These are phyloP conservation scores for Drosophila nannoptera DNA, from an alignment of 1,140 invertebrate genomes.

Conservation along the genomic window DNA sequence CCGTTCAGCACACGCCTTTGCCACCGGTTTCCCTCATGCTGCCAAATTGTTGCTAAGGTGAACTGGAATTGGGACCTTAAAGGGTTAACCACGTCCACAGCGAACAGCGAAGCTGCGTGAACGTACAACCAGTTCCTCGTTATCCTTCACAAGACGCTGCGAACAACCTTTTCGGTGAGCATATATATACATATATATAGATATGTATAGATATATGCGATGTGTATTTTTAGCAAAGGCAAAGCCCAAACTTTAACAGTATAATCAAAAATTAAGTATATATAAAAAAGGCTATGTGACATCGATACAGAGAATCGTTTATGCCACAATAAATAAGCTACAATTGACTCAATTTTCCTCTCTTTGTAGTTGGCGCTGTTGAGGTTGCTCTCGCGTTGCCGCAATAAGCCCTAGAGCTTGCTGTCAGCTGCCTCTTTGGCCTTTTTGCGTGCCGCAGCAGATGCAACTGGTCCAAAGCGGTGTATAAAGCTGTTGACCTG, in stretches of 20 bases:
- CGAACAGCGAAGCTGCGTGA: background rate
- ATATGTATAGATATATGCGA: conserved; percentile 12
- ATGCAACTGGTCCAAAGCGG: conserved; percentile 65
- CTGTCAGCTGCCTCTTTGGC: conserved; percentile 62
- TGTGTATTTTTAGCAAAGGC: conserved; percentile 46
- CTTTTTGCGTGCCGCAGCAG: conserved; percentile 52
- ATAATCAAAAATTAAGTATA: conserved; percentile 63
- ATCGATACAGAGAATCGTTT: conserved; percentile 27
- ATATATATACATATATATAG: background rate
- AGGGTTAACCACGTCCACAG: conserved; percentile 17
- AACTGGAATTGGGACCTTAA: conserved; percentile 8
- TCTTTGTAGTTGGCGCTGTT: background rate
- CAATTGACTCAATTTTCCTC: conserved; percentile 11
- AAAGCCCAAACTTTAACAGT: conserved; percentile 40
- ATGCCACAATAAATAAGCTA: conserved; percentile 36
- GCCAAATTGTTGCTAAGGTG: too few relatives aligned
- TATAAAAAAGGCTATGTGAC: conserved; percentile 54
- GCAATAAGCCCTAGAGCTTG: conserved; percentile 48
- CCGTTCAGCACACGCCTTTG: background rate
- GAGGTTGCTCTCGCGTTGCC: background rate
- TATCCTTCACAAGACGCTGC: conserved; percentile 54
- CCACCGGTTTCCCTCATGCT: too few relatives aligned
- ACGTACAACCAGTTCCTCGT: conserved; percentile 54
- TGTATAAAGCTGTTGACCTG: conserved; percentile 82
- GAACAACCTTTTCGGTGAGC: conserved; percentile 32